Evolutionary conservation across 2,113 vertebrate genomes (phyloP).

Genomic region (Elanoides forficatus): DNA sequence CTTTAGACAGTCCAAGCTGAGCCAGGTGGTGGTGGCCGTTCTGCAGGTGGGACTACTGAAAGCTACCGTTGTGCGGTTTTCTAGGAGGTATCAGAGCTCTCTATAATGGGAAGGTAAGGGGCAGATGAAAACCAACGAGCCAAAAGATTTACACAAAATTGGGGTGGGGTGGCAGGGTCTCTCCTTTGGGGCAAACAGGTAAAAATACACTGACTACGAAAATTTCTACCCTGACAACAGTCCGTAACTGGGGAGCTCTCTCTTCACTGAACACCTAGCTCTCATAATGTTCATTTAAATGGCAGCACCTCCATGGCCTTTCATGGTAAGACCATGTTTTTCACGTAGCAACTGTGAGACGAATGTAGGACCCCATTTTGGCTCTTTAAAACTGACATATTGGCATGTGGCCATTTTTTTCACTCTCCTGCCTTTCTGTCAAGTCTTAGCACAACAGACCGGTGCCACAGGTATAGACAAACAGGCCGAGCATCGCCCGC

Average conservation of each 20-base stretch:
- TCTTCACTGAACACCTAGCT: not conserved
- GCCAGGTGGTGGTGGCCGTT: not conserved
- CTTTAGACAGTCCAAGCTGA: constrained; percentile 3
- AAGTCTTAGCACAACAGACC: not conserved
- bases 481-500: rapidly evolving
- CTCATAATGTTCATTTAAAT: not conserved
- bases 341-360: not conserved
- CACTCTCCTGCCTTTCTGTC: not conserved
- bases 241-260: not conserved
- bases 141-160: constrained; percentile 45
- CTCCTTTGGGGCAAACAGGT: not conserved
- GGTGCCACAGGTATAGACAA: not conserved
- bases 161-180: not conserved
- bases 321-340: not conserved
- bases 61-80: constrained; percentile 1
- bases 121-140: not conserved
- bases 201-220: not conserved
- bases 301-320: not conserved
- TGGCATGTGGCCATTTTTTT: not conserved
- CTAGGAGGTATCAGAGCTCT: constrained; percentile 11
- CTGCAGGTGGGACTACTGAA: constrained; percentile 34
- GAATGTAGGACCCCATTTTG: not conserved
- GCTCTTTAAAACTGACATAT: not conserved
- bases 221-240: not conserved
- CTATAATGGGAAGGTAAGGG: constrained; percentile 12